Evolutionary conservation across 1,140 invertebrate genomes (phyloP).

Genomic region (Heliothis virescens): DNA sequence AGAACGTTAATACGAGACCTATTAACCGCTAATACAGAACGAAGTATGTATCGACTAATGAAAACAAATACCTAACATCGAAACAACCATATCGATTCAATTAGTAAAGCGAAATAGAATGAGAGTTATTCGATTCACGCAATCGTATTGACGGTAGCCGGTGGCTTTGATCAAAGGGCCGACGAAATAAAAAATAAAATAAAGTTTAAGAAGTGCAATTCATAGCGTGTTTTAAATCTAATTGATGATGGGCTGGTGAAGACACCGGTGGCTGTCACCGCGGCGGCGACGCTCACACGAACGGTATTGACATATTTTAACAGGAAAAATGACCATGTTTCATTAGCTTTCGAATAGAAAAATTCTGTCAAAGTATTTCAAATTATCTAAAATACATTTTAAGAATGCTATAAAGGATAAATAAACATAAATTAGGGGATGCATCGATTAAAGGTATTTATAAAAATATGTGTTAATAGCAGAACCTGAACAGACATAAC

Average conservation of each 20-base stretch:
- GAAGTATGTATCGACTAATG: conserved; percentile 56
- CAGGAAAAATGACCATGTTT: conserved; percentile 40
- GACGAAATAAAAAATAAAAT: conserved; percentile 53
- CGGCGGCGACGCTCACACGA: conserved; percentile 50
- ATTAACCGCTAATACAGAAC: conserved; percentile 46
- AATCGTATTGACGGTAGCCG: conserved; percentile 52
- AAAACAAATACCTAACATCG: conserved; percentile 60
- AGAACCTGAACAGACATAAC: background rate
- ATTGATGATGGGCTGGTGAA: conserved; percentile 58
- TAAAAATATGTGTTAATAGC: conserved; percentile 24
- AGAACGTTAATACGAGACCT: conserved; percentile 25
- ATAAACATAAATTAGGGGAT: conserved; percentile 36
- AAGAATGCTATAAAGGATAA: conserved; percentile 53
- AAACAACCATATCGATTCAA: conserved; percentile 61
- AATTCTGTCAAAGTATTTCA: conserved; percentile 58
- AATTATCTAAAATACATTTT: conserved; percentile 62
- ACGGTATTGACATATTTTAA: conserved; percentile 53
- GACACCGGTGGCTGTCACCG: conserved; percentile 38
- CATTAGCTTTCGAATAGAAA: conserved; percentile 63
- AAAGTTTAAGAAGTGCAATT: conserved; percentile 58
- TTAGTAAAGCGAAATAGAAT: conserved; percentile 60
- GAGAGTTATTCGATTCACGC: conserved; percentile 60
- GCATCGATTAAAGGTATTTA: conserved; percentile 23
- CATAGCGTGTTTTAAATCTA: conserved; percentile 57
- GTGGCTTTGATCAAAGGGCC: conserved; percentile 57